Base-by-base conservation (phyloP, 2,797 vertebrate species). In the Botia almorhae region DNA sequence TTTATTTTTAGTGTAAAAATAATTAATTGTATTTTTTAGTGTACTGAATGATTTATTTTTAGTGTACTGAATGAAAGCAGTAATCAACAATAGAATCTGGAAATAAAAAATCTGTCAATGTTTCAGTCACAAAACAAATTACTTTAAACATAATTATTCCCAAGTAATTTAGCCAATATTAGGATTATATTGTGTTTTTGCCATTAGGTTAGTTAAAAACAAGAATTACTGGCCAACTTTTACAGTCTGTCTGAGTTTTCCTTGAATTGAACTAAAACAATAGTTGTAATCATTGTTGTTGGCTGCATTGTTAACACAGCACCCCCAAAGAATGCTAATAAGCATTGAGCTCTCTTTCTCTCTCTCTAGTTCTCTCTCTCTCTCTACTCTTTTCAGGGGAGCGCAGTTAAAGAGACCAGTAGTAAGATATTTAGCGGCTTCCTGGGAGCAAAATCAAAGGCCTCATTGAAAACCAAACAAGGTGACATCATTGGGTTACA, bases 401-500 rank as follows among this genome's bases (percentile, higher is more conserved):
- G 81, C 50, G 84, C 86, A 83, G 78, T 84, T 87, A 91, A 92
- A 89, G 82, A 88, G 73, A 73, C 74, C 85, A 81, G 61, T 74
- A 77, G 86, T 92, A 85, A 91, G 91, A 93, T 89, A 92, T 94
- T 90, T 88, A 83, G 87, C 89, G 91, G 91, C 89, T 88, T 90
- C 94, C 92, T 82, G 88, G 91, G 90, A 74, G 86, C 86, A 83
- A 86, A 93, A 94, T 94, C 93, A 95, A 94, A 94, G 94, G 85
- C 74, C 84, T 91, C 87, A 93, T 94, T 94, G 89, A 93, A 89
- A 93, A 92, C 83, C 93, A 94, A 93, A 94, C 93, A 88, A 87
- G 89, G 91, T 88, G 81, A 93, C 92, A 90, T 93, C 92, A 93
- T 91, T 89, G 90, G 91, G 91, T 94, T 94, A 95, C 93, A 94